Evolutionary conservation across 2,888 invertebrate species (phyloP).

Genomic region (Yponomeuta sedellus): DNA sequence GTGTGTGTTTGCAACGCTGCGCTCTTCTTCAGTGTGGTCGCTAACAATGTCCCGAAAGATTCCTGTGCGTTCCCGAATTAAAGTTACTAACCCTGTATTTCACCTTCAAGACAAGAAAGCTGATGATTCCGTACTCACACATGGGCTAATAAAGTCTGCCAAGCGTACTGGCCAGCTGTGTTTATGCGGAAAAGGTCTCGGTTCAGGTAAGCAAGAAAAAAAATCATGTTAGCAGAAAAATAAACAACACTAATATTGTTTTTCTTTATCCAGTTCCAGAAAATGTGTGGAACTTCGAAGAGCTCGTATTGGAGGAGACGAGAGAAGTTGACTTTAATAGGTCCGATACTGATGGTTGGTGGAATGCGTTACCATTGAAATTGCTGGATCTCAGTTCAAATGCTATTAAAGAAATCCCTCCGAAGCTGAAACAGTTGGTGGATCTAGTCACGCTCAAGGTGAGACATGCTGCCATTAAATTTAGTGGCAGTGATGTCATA

Average conservation of each 20-base stretch:
- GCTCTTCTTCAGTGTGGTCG: conserved; percentile 7
- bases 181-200: conserved; percentile 84
- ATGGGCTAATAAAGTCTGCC: conserved; percentile 85
- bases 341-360: conserved; percentile 82
- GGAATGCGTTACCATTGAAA: conserved; percentile 87
- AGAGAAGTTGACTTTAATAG: conserved; percentile 78
- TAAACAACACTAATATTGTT: background rate
- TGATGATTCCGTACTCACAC: conserved; percentile 81
- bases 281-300: conserved; percentile 84
- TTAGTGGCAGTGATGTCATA: conserved; percentile 4
- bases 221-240: background rate
- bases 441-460: conserved; percentile 84
- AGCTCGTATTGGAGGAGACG: conserved; percentile 77
- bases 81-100: conserved; percentile 75
- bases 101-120: conserved; percentile 83
- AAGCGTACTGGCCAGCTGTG: conserved; percentile 88
- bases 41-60: conserved; percentile 51
- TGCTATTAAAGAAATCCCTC: conserved; percentile 78
- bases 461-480: conserved; percentile 26
- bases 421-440: conserved; percentile 79
- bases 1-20: too few relatives aligned
- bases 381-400: conserved; percentile 88
- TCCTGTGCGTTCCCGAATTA: conserved; percentile 52
- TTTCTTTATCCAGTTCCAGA: conserved; percentile 77
- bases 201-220: conserved; percentile 75